Conservation (phyloP, 2,113 vertebrate species). For the Felis chaus region DNA sequence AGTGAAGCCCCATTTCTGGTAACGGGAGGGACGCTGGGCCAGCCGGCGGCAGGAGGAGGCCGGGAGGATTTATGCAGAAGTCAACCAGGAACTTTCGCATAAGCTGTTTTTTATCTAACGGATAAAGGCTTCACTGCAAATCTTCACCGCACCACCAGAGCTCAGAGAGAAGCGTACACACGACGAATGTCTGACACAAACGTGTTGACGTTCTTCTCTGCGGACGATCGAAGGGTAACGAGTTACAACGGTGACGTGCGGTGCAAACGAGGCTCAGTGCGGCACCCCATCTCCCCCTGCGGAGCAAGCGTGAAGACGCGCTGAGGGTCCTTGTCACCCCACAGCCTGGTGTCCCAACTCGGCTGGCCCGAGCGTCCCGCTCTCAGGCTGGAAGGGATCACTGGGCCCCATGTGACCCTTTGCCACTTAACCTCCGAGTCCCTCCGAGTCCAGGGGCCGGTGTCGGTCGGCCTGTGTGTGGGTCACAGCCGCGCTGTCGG, state of each 20-base stretch:
- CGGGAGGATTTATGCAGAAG: neutral
- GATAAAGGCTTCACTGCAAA: neutral
- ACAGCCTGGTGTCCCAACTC: no score
- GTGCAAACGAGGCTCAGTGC: neutral
- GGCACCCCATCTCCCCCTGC: neutral
- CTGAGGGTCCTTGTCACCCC: neutral
- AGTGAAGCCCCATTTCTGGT: neutral
- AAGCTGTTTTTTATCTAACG: neutral
- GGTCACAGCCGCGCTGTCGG: neutral
- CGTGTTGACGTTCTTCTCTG: neutral
- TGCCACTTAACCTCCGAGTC: no score
- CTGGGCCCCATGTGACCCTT: neutral
- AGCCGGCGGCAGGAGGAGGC: neutral
- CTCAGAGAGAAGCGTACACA: neutral
- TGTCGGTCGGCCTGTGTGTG: neutral
- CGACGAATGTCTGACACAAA: neutral
- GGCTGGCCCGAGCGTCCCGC: neutral
- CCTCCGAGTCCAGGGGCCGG: neutral
- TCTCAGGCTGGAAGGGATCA: neutral
- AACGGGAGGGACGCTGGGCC: accelerated
- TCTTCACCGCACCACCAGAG: neutral
- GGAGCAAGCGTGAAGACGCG: accelerated
- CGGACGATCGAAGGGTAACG: neutral
- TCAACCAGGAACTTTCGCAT: neutral
- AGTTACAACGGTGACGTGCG: neutral